These are phyloP conservation scores for Cheilosia variabilis DNA, from an alignment of 2,888 invertebrate species.

Conservation along the genomic window DNA sequence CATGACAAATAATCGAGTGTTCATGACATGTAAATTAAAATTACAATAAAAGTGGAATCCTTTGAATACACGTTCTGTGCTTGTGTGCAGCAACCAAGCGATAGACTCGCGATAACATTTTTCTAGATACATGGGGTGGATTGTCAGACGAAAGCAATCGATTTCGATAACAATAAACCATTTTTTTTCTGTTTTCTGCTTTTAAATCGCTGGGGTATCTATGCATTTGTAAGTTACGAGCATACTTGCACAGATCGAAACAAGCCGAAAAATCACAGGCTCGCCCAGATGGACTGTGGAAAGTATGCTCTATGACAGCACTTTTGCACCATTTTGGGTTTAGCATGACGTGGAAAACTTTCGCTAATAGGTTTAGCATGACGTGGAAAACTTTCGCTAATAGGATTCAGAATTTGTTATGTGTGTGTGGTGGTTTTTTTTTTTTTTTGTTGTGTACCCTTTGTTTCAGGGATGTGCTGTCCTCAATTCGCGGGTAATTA, in stretches of 20 bases:
- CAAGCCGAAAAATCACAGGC: neutral
- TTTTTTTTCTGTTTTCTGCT: too few species aligned
- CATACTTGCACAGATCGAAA: too few species aligned
- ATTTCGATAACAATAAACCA: constrained; percentile 4
- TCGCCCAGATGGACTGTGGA: too few species aligned
- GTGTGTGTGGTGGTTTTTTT: too few species aligned
- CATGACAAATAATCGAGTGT: constrained; percentile 59
- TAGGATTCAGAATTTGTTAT: too few species aligned
- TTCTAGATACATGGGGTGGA: neutral
- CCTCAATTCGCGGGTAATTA: constrained; percentile 25
- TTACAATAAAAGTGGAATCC: constrained; percentile 63
- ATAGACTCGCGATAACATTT: neutral
- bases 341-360: too few species aligned
- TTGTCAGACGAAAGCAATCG: constrained; percentile 29
- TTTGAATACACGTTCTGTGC: constrained; percentile 52
- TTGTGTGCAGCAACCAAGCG: constrained; percentile 15
- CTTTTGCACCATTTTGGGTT: too few species aligned
- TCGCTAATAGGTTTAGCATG: too few species aligned
- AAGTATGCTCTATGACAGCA: too few species aligned
- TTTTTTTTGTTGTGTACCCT: too few species aligned
- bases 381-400: too few species aligned
- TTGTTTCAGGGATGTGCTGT: neutral
- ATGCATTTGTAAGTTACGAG: too few species aligned
- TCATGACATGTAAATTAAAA: constrained; percentile 74
- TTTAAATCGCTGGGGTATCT: neutral